Base-by-base conservation (phyloP, 35 echinoderm and acorn worm genomes). In the Ophiothrix spiculata region DNA sequence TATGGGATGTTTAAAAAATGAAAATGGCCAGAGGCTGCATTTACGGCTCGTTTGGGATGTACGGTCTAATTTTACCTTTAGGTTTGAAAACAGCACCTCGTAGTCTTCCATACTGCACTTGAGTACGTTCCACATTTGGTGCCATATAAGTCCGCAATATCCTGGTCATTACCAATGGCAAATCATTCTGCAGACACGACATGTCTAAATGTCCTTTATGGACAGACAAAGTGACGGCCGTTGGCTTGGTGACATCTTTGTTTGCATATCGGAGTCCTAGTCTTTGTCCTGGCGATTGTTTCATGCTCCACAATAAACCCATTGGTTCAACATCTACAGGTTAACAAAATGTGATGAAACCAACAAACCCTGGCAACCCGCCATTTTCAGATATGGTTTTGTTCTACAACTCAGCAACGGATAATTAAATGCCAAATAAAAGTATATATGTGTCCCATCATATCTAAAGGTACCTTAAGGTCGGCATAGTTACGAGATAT, bases 261-360 rank as follows among this genome's bases (percentile, higher is more conserved):
- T 76, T 75, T 17, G 35, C 3, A 38, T 76, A 83, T 36, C 87
- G 79, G 31, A 34, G 23, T 25, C 87, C 87, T 0, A 32, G 31
- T 39, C 37, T 38, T 40, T 75, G 63, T 12, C 87, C 80, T 36
- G 79, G 87, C 29, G 80, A 82, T 33, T 34, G 87, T 23, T 32
- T 13, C 87, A 89, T 89, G 39, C 79, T 81, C 64, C 79, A 83
- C 60, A 89, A 89, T 42, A 89, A 41, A 41, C 87, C 87, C 87
- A 89, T 89, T 32, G 87, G 80, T 73, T 82, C 79, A 75, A 42
- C 34, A 31, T 56, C 87, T 89, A n/a, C n/a, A n/a, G n/a, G n/a
- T n/a, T n/a, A n/a, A n/a, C n/a, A n/a, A n/a, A n/a, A n/a, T n/a
- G n/a, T n/a, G n/a, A n/a, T n/a, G n/a, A n/a, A n/a, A n/a, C n/a